Percentiles rank a stretch among this genome's conserved stretches.
Evolutionary conservation across 2,888 invertebrate genomes (phyloP).

Genomic region (Metalampra italica): DNA sequence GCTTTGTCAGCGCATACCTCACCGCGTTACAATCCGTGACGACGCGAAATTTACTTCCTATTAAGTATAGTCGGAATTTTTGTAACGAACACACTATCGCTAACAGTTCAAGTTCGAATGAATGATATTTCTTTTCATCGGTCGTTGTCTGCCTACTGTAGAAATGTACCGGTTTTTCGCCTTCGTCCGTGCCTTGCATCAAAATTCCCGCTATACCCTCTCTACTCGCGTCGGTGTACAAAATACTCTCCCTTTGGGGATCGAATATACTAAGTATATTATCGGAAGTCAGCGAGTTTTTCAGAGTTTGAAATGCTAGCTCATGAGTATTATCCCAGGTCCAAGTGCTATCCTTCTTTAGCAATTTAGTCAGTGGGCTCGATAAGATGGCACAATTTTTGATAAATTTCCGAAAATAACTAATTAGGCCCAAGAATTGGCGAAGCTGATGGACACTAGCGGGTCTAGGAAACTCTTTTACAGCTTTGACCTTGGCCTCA

Average conservation of each 20-base stretch:
- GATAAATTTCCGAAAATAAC: slow-evolving; percentile 5
- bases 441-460: neutral
- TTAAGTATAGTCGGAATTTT: slow-evolving; percentile 13
- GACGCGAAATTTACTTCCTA: slow-evolving; percentile 13
- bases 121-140: slow-evolving; percentile 11
- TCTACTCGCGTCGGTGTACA: slow-evolving; percentile 37
- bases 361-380: slow-evolving; percentile 21
- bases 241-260: slow-evolving; percentile 16
- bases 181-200: slow-evolving; percentile 18
- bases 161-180: slow-evolving; percentile 4
- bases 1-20: slow-evolving; percentile 25
- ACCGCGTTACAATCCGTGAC: slow-evolving; percentile 15
- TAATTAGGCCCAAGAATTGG: neutral
- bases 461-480: neutral
- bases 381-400: slow-evolving; percentile 14
- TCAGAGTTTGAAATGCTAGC: neutral
- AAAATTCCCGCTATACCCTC: slow-evolving; percentile 29
- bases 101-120: slow-evolving; percentile 11
- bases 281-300: neutral
- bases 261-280: slow-evolving; percentile 27
- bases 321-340: neutral
- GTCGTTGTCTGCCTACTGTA: slow-evolving; percentile 12
- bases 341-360: slow-evolving; percentile 9
- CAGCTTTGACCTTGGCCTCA: neutral
- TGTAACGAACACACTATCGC: slow-evolving; percentile 11